phyloP scores from a whole-genome alignment of 2,113 vertebrate genomes.

The Corvus cornix region DNA sequence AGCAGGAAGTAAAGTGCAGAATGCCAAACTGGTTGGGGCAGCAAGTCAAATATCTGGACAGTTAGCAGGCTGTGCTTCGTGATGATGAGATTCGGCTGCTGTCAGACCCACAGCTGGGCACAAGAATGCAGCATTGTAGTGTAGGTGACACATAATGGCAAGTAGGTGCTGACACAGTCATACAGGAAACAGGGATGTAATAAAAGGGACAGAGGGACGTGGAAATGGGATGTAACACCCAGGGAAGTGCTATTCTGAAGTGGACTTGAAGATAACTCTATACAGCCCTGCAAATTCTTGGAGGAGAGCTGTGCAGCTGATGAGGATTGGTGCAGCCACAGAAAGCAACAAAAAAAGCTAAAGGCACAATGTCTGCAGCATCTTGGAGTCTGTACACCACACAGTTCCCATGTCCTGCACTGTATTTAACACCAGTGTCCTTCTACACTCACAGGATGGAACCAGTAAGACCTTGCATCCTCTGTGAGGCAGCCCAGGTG shows the following conservation, averaged over 20 bases:
- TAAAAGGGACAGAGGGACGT: neutral
- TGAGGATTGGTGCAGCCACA: neutral
- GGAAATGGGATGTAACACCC: neutral
- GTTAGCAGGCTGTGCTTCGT: neutral
- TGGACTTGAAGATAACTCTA: neutral
- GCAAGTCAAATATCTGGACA: neutral
- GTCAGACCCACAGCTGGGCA: neutral
- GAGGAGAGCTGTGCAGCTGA: neutral
- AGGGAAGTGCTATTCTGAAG: neutral
- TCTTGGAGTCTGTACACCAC: neutral
- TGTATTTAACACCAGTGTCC: neutral
- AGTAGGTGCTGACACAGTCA: neutral
- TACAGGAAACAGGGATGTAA: neutral
- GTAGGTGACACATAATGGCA: neutral
- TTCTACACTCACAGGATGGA: neutral
- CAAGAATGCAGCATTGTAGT: rapidly evolving
- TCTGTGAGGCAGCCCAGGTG: neutral
- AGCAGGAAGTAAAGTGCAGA: rapidly evolving
- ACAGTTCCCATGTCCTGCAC: neutral
- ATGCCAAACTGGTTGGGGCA: neutral
- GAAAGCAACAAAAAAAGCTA: neutral
- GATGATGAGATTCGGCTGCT: neutral
- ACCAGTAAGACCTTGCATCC: neutral
- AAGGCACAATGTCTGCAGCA: neutral
- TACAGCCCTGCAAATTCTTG: neutral